Base-by-base conservation (phyloP, 64 coral and sea anemone genomes). In the Actinia tenebrosa region DNA sequence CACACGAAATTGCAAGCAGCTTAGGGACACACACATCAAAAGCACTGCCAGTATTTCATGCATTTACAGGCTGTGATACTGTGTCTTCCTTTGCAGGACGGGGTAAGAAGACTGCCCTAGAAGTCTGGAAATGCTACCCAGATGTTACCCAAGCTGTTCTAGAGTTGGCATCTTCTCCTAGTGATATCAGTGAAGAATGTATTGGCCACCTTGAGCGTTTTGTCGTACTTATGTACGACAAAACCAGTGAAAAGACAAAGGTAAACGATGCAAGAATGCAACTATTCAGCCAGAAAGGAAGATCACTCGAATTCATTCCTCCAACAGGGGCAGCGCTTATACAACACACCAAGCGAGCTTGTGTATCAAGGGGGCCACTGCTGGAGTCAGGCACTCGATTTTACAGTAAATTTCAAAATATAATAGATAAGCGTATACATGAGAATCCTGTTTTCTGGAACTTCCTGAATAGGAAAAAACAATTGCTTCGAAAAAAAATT, bases 211-310 rank as follows among this genome's bases (percentile, higher is more conserved):
- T 90, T n/a, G 89, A 90, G 45, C 62, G 89, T 25, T 90, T 84
- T 90, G 27, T 60, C 55, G 82, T 90, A 44, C 80, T 90, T 54
- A 5, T 90, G 44, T 90, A 90, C 45, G 80, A 90, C 79, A 26
- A 43, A 46, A 84, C 89, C 42, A 75, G 86, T 20, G n/a, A 11
- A 42, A 87, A 87, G 20, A 63, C 68, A 15, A 30, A 16, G 11
- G 86, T 87, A 3, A 87, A 87, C 15, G 80, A 87, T 83, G 90
- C 90, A 82, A 81, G 86, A 53, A 66, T 87, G 86, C 90, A 89
- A 83, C 87, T 93, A 83, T 93, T 93, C 89, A 83, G 58, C 43
- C 83, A 93, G 92, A 93, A 93, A 80, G 89, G 89, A 26, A 85
- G 83, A 60, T 44, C 69, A 20, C 77, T 90, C 55, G 88, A 90